Percentiles rank a stretch among this genome's conserved stretches.
These are phyloP conservation scores for Zalophus californianus DNA, from an alignment of 2,797 vertebrate species.

Conservation along the genomic window DNA sequence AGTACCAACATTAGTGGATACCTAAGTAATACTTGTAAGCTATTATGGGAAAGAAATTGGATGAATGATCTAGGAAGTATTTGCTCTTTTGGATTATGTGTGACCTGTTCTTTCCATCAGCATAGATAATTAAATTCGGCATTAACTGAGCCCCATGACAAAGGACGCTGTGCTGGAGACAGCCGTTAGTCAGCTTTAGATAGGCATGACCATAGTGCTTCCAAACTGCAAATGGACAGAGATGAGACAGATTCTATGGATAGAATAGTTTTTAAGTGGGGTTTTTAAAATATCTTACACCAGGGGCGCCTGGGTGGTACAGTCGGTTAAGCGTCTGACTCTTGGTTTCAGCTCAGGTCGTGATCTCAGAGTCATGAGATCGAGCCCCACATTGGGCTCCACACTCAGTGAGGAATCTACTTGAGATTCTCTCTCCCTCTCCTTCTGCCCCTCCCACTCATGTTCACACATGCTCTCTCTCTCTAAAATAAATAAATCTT, in stretches of 20 bases:
- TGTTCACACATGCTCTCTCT: background rate
- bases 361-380: background rate
- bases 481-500: background rate
- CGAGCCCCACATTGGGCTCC: background rate
- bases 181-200: background rate
- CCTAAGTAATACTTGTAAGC: background rate
- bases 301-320: background rate
- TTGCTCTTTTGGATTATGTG: background rate
- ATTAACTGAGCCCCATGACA: background rate
- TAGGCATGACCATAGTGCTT: background rate
- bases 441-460: background rate
- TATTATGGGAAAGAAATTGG: slow-evolving; percentile 1
- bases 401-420: background rate
- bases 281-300: background rate
- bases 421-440: background rate
- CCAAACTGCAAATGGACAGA: background rate
- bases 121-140: background rate
- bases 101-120: background rate
- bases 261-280: background rate
- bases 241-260: background rate
- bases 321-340: background rate
- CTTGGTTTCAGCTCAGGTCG: background rate
- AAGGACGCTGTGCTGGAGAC: background rate
- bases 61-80: slow-evolving; percentile 7
- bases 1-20: background rate